These are phyloP conservation scores for Rotaria magnacalcarata DNA, from an alignment of 2,888 invertebrate genomes.

Conservation along the genomic window DNA sequence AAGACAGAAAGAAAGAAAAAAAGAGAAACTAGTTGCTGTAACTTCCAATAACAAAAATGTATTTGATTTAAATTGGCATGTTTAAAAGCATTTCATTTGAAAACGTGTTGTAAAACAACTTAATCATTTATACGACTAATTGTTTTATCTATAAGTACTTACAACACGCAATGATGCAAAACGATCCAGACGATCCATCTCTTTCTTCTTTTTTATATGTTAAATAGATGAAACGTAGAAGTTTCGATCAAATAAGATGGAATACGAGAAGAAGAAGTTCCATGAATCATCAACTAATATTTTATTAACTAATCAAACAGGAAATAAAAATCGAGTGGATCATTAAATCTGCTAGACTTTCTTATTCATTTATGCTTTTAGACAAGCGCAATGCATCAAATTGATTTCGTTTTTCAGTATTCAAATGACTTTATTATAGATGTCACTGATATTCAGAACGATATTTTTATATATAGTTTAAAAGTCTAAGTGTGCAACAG, in stretches of 20 bases:
- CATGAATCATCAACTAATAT: not conserved
- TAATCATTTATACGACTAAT: not conserved
- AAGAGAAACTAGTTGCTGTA: not conserved
- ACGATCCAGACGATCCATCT: not conserved
- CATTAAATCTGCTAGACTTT: not conserved
- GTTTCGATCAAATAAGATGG: not conserved
- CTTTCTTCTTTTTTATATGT: not conserved
- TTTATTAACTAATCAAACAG: not conserved
- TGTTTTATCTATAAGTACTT: not conserved
- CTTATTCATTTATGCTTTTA: too few species aligned
- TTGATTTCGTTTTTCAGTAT: too few species aligned
- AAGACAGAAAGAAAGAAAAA: not conserved
- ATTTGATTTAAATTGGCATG: not conserved
- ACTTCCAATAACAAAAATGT: not conserved
- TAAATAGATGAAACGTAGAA: not conserved
- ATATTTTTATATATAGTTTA: not conserved
- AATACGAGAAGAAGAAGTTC: not conserved
- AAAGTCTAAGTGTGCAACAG: not conserved
- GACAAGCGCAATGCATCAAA: too few species aligned
- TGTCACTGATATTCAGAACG: not conserved
- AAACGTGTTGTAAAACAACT: not conserved
- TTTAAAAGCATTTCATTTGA: not conserved
- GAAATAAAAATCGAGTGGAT: not conserved
- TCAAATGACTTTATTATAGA: not conserved
- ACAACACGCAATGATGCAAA: not conserved